Percentiles rank a stretch among this genome's conserved stretches.
phyloP scores from a whole-genome alignment of 2,797 vertebrate species.

The Sardinella longiceps region DNA sequence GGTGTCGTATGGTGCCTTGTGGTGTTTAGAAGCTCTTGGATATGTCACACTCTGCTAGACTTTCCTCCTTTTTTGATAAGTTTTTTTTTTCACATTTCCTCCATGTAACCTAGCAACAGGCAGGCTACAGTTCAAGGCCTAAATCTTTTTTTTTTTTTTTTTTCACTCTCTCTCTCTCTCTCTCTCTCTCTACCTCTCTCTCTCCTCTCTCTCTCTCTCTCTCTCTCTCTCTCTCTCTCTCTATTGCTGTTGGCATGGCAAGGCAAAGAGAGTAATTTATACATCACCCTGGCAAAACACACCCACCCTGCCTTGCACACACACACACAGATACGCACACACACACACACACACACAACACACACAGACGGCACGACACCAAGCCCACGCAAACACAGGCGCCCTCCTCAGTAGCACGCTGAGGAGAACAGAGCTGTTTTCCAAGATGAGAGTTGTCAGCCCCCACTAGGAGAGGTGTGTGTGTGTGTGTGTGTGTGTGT shows the following conservation, averaged over 20 bases:
- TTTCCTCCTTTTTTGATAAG: slow-evolving; percentile 57
- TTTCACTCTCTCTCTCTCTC: too few relatives aligned
- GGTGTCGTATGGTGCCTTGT: too few relatives aligned
- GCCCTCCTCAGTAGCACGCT: too few relatives aligned
- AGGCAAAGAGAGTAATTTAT: slow-evolving; percentile 57
- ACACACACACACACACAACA: neutral
- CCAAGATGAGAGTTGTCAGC: neutral
- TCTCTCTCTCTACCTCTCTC: too few relatives aligned
- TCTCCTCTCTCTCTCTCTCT: too few relatives aligned
- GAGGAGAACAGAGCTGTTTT: neutral
- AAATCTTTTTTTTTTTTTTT: slow-evolving; percentile 62
- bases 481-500: too few relatives aligned
- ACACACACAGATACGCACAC: neutral
- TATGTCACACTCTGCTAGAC: slow-evolving; percentile 48
- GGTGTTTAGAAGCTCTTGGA: neutral
- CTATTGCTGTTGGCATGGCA: slow-evolving; percentile 61
- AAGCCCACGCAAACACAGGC: neutral
- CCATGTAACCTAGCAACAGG: slow-evolving; percentile 65
- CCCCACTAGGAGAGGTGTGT: too few relatives aligned
- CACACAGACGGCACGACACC: neutral
- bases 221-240: slow-evolving; percentile 51
- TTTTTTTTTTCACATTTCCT: slow-evolving; percentile 55
- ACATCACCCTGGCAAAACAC: slow-evolving; percentile 48
- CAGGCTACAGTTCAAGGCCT: slow-evolving; percentile 63
- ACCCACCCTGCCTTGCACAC: neutral